Base-by-base conservation (phyloP, 2,113 vertebrate species). In the Falco punctatus region DNA sequence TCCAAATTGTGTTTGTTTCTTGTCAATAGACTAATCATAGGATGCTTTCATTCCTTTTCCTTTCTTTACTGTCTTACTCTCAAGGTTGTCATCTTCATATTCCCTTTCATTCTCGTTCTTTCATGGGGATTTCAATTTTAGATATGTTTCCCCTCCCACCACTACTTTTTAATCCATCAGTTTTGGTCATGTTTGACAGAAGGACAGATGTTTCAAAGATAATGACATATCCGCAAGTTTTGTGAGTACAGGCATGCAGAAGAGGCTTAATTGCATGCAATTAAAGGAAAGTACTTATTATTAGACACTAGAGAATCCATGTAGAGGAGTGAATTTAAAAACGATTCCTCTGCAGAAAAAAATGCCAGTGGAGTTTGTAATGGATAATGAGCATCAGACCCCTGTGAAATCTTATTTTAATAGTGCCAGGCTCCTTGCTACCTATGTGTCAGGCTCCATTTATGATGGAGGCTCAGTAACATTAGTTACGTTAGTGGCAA, bases 241-340 rank as follows among this genome's bases (percentile, higher is more conserved):
- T 72, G 78, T 69, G 74, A 89, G 93, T 96, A 77, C 42, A 93
- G 78, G 74, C 74, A 10, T 88, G 17, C 81, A 82, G 95, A 89
- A 95, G 73, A 95, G 74, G 74, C 87, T 95, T 96, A 93, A 93
- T 96, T 96, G 92, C 81, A 82, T 85, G 90, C 96, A 94, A 91
- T 94, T 96, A 92, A 96, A 89, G 80, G 65, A 69, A 94, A 94
- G 66, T 72, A 94, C 70, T 94, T 92, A 81, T 86, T 96, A 94
- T 95, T 95, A 96, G 90, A 85, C 81, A 86, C 81, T 73, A 77
- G 96, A 94, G 94, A 95, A 85, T 75, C 92, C 70, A 46, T 92
- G n/a, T 35, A 85, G 95, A 90, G 73, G 52, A 90, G 40, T 65
- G 93, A 88, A 82, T 91, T 96, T 94, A 69, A 81, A 94, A 96